Conservation (phyloP, 2,113 vertebrate genomes). For the Eudyptes chrysolophus region DNA sequence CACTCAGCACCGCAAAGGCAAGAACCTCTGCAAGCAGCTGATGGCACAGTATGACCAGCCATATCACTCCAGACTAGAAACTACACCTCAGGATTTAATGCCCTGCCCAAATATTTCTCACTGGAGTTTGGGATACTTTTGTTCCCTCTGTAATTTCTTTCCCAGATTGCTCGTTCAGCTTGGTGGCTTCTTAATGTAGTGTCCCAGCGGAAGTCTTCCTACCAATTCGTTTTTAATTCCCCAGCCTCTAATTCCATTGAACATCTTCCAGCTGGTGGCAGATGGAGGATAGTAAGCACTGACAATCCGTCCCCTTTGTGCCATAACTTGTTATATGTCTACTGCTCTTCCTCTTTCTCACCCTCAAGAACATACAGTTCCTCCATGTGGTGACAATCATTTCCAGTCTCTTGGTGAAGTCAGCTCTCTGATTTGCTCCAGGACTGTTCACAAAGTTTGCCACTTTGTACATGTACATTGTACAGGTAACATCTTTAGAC, state of each 20-base stretch:
- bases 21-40: not conserved
- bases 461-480: rapidly evolving
- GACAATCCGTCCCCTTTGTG: not conserved
- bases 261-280: not conserved
- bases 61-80: not conserved
- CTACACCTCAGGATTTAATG: not conserved
- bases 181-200: not conserved
- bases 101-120: not conserved
- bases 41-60: not conserved
- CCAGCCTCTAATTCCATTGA: not conserved
- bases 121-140: not conserved
- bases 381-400: not conserved
- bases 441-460: not conserved
- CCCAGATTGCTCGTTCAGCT: not conserved
- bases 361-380: not conserved
- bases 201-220: not conserved
- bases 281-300: not conserved
- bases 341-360: not conserved
- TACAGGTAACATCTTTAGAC: not conserved
- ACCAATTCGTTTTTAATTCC: not conserved
- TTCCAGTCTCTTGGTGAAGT: not conserved
- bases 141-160: not conserved
- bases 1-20: not conserved
- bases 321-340: not conserved
- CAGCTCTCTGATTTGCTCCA: not conserved